Conservation (phyloP, 2,888 invertebrate species). For the Euclidia mi region DNA sequence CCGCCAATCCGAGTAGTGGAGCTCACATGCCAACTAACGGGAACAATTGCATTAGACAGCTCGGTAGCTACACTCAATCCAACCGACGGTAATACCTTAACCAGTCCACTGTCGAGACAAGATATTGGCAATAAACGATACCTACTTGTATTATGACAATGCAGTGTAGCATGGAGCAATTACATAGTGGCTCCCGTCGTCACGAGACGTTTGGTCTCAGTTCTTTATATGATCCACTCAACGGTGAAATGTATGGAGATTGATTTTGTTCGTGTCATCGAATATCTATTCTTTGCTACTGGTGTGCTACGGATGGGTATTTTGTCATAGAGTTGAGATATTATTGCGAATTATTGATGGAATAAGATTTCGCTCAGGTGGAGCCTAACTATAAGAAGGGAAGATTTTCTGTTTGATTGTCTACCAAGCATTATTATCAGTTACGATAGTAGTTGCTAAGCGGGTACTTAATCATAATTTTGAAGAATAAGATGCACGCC, state of each 20-base stretch:
- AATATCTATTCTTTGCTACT: constrained; percentile 55
- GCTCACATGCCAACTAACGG: constrained; percentile 14
- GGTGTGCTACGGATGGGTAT: constrained; percentile 24
- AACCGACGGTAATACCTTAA: constrained; percentile 45
- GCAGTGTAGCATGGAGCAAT: constrained; percentile 72
- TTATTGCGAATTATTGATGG: no score
- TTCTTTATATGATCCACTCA: constrained; percentile 65
- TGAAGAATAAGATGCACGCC: no score
- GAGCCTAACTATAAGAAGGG: no score
- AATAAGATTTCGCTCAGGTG: no score
- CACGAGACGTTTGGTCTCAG: constrained; percentile 60
- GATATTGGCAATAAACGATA: constrained; percentile 65
- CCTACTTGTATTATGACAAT: constrained; percentile 76
- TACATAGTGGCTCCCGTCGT: constrained; percentile 72
- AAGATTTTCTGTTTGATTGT: no score
- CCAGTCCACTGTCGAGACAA: constrained; percentile 50
- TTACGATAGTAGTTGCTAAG: no score
- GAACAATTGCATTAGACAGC: constrained; percentile 36
- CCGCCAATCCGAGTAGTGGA: background rate
- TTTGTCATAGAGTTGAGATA: constrained; percentile 11
- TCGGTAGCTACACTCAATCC: constrained; percentile 32
- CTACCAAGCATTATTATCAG: no score
- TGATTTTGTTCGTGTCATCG: constrained; percentile 67
- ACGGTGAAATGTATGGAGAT: constrained; percentile 73
- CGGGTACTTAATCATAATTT: no score